Evolutionary conservation across 2,113 vertebrate species (phyloP).

Genomic region (Eleginops maclovinus): DNA sequence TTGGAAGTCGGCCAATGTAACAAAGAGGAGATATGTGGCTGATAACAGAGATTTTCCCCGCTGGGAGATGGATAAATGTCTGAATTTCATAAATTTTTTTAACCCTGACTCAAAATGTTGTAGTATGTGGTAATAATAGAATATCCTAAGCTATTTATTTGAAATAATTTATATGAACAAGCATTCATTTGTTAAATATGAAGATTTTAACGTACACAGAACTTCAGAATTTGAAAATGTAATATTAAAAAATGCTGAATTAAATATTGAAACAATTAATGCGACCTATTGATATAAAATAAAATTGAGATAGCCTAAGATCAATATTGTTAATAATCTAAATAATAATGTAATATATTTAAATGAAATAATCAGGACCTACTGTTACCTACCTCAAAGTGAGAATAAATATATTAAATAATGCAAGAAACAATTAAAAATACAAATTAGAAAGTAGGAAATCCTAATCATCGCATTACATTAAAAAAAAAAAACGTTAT

Average conservation of each 20-base stretch:
- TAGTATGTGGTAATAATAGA: neutral
- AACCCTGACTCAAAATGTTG: neutral
- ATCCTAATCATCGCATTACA: neutral
- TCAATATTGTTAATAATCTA: neutral
- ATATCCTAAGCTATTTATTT: neutral
- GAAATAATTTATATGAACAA: neutral
- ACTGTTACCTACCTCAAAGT: neutral
- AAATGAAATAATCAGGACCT: neutral
- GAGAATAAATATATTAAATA: neutral
- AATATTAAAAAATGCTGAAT: too few relatives aligned
- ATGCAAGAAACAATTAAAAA: neutral
- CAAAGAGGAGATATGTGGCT: constrained; percentile 28
- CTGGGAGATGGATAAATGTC: constrained; percentile 42
- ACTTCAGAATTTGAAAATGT: too few relatives aligned
- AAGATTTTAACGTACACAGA: too few relatives aligned
- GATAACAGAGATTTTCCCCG: constrained; percentile 38
- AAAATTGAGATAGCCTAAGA: neutral
- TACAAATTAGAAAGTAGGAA: neutral
- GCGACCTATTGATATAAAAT: neutral
- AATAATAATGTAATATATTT: neutral
- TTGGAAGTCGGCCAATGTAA: constrained; percentile 32
- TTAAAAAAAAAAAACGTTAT: neutral
- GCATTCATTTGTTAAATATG: too few relatives aligned
- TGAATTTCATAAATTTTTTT: constrained; percentile 14
- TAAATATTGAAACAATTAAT: too few relatives aligned